Base-by-base conservation (phyloP, 2,888 invertebrate genomes). In the Stenoptilia bipunctidactyla region DNA sequence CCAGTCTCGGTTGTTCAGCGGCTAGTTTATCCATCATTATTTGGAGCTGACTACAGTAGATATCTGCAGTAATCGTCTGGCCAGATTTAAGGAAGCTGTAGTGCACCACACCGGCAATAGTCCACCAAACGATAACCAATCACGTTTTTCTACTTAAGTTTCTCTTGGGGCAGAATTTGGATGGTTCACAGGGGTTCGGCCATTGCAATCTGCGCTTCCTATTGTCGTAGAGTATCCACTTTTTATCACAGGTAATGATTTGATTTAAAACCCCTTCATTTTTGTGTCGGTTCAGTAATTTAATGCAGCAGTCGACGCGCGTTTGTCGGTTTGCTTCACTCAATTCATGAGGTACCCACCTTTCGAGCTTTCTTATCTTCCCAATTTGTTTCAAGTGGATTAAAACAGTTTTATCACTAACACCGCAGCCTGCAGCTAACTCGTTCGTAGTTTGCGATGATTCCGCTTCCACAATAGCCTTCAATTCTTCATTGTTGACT, bases 361-460 rank as follows among this genome's bases (percentile, higher is more conserved):
- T 30, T 10, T 30, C 30, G n/a, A 30, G 30, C 30, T 30, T 30
- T 30, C 10, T 30, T n/a, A 43, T 43, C 39, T 48, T 50, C 41
- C 46, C 39, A 43, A n/a, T 47, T 48, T 41, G 42, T 27, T 46
- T 45, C 45, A 50, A 48, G 46, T 44, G 42, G 35, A 48, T 45
- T 46, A 40, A 45, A 41, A 48, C 20, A 13, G 40, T 48, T 48
- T 46, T 45, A 34, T 47, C 48, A 49, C 45, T 49, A 0, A 46
- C 42, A 47, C 48, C 35, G 41, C 51, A 42, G 33, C 49, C 40
- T 13, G 46, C 50, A 39, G 38, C 48, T 51, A 49, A 46, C 30
- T 46, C 46, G 40, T 42, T 45, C 20, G 20, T 20, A 8, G 20
- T 20, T 20, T 20, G 20, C 20, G 20, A 20, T 20, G 20, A 8